These are phyloP conservation scores for Tenthredo mesomela DNA, from an alignment of 2,888 invertebrate species.

Conservation along the genomic window DNA sequence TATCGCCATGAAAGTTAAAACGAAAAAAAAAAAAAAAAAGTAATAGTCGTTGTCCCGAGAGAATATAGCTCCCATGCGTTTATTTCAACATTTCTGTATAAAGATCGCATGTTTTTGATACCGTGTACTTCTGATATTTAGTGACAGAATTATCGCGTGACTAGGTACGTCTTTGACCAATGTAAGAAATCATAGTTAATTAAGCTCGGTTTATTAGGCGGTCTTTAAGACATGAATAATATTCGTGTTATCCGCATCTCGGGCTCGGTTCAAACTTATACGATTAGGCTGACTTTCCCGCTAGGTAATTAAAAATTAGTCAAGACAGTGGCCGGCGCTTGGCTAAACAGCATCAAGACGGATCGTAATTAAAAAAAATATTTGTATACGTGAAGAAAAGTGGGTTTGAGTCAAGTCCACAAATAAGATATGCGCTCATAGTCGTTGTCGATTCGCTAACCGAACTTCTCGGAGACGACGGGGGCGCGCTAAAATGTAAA, in stretches of 20 bases:
- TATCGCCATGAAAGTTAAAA: not conserved
- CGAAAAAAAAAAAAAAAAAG: not conserved
- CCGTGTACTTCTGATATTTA: constrained; percentile 17
- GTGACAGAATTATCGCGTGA: constrained; percentile 37
- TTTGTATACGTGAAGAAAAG: constrained; percentile 17
- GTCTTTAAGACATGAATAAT: constrained; percentile 19
- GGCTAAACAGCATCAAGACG: constrained; percentile 17
- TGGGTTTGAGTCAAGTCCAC: not conserved
- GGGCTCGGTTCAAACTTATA: not conserved
- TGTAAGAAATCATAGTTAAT: constrained; percentile 37
- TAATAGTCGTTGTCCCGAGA: not conserved
- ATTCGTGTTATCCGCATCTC: constrained; percentile 14
- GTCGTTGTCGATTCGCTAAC: constrained; percentile 34
- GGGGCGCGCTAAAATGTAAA: constrained; percentile 45
- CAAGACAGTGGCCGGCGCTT: constrained; percentile 39
- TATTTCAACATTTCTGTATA: not conserved
- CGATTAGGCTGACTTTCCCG: constrained; percentile 4
- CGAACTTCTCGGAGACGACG: constrained; percentile 39
- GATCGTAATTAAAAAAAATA: constrained; percentile 18
- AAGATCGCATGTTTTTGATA: not conserved
- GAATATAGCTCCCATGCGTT: not conserved
- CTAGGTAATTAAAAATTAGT: constrained; percentile 40
- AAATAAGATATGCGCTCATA: not conserved
- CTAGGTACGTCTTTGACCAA: constrained; percentile 15
- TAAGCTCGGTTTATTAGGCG: constrained; percentile 26